Conservation (phyloP, 2,888 invertebrate genomes). For the Thecocarcelia acutangulata region DNA sequence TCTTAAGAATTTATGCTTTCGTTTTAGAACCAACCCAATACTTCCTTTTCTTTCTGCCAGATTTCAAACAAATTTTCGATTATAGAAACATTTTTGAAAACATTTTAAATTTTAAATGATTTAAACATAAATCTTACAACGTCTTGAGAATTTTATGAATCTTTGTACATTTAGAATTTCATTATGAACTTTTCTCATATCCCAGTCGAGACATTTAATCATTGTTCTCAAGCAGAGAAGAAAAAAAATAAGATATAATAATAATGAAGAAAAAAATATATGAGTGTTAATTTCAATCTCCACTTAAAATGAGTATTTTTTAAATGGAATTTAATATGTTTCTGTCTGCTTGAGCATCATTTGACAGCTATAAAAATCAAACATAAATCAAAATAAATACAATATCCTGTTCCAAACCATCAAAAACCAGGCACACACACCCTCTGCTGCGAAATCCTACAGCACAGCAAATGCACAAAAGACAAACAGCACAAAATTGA, state of each 20-base stretch:
- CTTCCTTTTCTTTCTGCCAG: too few species aligned
- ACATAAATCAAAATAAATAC: conserved; percentile 67
- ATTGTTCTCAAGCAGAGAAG: neutral
- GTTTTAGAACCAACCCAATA: too few species aligned
- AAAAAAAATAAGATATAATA: neutral
- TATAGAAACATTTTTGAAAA: neutral
- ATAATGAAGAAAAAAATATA: neutral
- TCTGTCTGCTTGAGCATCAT: conserved; percentile 52
- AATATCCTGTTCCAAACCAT: conserved; percentile 61
- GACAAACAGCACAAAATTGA: neutral
- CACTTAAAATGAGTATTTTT: conserved; percentile 15
- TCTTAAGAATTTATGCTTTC: too few species aligned
- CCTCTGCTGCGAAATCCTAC: conserved; percentile 14
- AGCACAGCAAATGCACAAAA: conserved; percentile 13
- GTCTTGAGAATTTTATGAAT: neutral
- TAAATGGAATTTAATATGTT: conserved; percentile 55
- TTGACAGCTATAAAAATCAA: conserved; percentile 66
- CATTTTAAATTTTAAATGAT: conserved; percentile 5
- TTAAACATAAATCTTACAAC: neutral
- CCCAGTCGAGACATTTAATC: neutral
- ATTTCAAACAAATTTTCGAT: too few species aligned
- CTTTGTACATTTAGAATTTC: conserved; percentile 7
- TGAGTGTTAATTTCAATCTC: conserved; percentile 33
- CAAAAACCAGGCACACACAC: neutral
- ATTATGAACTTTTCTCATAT: conserved; percentile 8